Base-by-base conservation (phyloP, 2,113 vertebrate genomes). In the Crocuta crocuta region DNA sequence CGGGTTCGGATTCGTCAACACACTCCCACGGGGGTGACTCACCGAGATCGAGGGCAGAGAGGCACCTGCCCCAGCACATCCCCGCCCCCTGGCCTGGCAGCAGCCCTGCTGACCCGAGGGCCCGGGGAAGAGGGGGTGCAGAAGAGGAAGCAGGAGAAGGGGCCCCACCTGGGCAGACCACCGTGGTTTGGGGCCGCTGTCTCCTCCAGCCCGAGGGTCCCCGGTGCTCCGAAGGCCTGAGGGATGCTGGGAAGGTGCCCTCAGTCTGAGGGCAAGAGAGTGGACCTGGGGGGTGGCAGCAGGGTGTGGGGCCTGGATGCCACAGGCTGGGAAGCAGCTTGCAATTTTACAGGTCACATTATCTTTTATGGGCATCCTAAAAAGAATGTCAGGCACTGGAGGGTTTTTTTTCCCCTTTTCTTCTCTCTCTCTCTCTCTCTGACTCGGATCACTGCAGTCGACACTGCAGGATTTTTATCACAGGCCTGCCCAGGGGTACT, bases 331-430 rank as follows among this genome's bases (percentile, higher is more conserved):
- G 97, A 98, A 98, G 98, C 98, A 98, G 98, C 98, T 98, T 99
- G 98, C 96, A 98, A 88, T 99, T 99, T 99, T 99, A 99, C 99
- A 98, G 98, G 98, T 98, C 98, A 97, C 98, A 99, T 99, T 99
- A 99, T 99, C 98, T 99, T 99, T 99, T 99, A 99, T 99, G 98
- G 98, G 97, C 98, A 99, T 98, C 98, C 99, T 99, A 99, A 99
- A 98, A 98, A 98, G 98, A 98, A 99, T 99, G 99, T 98, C 99
- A 99, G 98, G 97, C 98, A 98, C 98, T 98, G 95, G 98, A 98
- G 97, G 91, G 88, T 4, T 94, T 96, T 96, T 79, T 80, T 9
- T 4, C 15, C 31, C 55, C 39, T 17, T 63, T 21, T 39, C 74
- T 48, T 68, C 66, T 93, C 33, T 66, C 61, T 43, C 58, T 78